Evolutionary conservation across 1,140 invertebrate genomes (phyloP).

Genomic region (Drosophila yakuba): DNA sequence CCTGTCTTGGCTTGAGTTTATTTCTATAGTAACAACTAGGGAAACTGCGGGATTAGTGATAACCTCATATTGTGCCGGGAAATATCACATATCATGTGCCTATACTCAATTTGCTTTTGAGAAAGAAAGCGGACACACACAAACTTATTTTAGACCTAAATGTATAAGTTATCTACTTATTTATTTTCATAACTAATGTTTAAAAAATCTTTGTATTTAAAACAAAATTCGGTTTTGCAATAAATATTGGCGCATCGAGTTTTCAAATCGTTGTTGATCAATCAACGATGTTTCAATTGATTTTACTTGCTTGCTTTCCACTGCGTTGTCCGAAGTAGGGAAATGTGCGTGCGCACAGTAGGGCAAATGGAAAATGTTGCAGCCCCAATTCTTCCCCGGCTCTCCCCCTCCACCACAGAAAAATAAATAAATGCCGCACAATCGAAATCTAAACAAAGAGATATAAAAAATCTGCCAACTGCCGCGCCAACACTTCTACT

Average conservation of each 20-base stretch:
- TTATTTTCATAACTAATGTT: too few species aligned
- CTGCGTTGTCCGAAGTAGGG: constrained; percentile 29
- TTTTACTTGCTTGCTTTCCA: constrained; percentile 23
- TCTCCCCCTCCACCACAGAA: neutral
- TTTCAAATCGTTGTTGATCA: constrained; percentile 19
- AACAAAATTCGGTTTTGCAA: neutral
- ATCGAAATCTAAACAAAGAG: constrained; percentile 61
- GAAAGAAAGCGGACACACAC: too few species aligned
- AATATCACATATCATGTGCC: too few species aligned
- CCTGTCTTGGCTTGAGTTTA: constrained; percentile 14
- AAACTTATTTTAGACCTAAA: neutral
- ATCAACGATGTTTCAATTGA: constrained; percentile 41
- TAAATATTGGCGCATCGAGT: neutral
- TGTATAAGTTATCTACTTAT: neutral
- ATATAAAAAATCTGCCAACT: constrained; percentile 57
- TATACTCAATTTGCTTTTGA: too few species aligned
- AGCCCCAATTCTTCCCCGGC: constrained; percentile 7
- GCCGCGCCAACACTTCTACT: constrained; percentile 38
- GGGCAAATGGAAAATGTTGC: constrained; percentile 34
- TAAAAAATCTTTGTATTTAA: too few species aligned
- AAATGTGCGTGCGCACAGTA: constrained; percentile 23
- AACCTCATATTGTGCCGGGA: too few species aligned
- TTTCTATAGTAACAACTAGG: too few species aligned
- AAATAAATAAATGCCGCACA: constrained; percentile 56
- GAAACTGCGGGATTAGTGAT: neutral